Evolutionary conservation across 2,888 invertebrate species (phyloP).

Genomic region (Diadegma fenestrale): DNA sequence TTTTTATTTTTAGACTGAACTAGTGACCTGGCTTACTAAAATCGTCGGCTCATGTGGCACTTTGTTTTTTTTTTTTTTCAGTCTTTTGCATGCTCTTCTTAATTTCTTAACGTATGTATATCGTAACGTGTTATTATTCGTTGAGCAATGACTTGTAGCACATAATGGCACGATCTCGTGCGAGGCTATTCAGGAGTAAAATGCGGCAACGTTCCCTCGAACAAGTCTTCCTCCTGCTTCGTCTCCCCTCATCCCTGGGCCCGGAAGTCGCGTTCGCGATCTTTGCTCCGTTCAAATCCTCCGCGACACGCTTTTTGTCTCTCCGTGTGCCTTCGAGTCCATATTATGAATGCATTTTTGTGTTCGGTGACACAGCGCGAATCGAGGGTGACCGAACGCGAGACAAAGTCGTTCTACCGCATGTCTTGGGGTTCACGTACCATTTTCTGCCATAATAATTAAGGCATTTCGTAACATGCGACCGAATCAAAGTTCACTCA

Average conservation of each 20-base stretch:
- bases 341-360: not conserved
- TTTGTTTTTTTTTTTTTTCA: constrained; percentile 41
- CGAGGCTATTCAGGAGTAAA: constrained; percentile 40
- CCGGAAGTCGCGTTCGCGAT: constrained; percentile 66
- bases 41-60: constrained; percentile 3
- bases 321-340: not conserved
- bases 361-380: constrained; percentile 47
- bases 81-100: constrained; percentile 35
- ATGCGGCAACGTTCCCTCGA: constrained; percentile 20
- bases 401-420: constrained; percentile 28
- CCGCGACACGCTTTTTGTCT: constrained; percentile 14
- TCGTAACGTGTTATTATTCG: constrained; percentile 19
- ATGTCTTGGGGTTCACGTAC: constrained; percentile 6
- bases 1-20: constrained; percentile 15
- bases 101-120: constrained; percentile 19
- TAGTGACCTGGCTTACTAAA: constrained; percentile 49
- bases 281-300: constrained; percentile 60
- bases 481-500: not conserved
- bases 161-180: constrained; percentile 58
- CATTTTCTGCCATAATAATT: constrained; percentile 6
- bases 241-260: constrained; percentile 20
- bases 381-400: constrained; percentile 59
- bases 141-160: constrained; percentile 11
- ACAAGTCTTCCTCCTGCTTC: not conserved
- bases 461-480: not conserved